Conservation (phyloP, 2,797 vertebrate genomes). For the Eulemur rubriventer region DNA sequence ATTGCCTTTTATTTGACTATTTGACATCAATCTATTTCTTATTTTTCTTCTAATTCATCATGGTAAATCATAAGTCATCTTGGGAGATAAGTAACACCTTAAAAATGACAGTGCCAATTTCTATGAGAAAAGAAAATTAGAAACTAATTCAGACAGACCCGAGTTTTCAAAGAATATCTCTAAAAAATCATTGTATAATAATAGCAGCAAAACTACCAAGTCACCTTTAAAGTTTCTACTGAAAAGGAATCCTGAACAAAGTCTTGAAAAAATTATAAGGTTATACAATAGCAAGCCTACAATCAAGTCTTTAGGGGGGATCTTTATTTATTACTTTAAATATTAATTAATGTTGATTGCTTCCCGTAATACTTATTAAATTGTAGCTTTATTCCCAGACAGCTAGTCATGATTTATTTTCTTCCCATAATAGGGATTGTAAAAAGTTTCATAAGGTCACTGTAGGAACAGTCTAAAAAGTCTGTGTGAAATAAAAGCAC, state of each 20-base stretch:
- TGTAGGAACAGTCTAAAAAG: not conserved
- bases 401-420: conserved; percentile 52
- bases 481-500: not conserved
- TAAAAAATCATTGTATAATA: conserved; percentile 16
- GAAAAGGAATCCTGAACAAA: conserved; percentile 28
- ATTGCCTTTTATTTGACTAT: not conserved
- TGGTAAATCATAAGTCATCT: not conserved
- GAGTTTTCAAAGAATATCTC: conserved; percentile 27
- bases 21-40: not conserved
- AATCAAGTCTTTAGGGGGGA: not conserved
- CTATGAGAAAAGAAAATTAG: conserved; percentile 28
- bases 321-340: conserved; percentile 61
- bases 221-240: conserved; percentile 14
- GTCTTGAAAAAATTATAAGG: not conserved
- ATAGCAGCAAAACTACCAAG: not conserved
- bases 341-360: conserved; percentile 28
- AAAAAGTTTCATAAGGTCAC: not conserved
- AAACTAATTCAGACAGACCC: not conserved
- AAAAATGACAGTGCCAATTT: not conserved
- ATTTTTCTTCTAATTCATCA: not conserved
- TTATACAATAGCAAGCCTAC: not conserved
- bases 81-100: not conserved
- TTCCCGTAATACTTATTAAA: conserved; percentile 47
- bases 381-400: conserved; percentile 11
- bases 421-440: not conserved